Percentiles rank a stretch among this genome's conserved stretches.
Evolutionary conservation across 2,113 vertebrate species (phyloP).

Genomic region (Oreotragus oreotragus): DNA sequence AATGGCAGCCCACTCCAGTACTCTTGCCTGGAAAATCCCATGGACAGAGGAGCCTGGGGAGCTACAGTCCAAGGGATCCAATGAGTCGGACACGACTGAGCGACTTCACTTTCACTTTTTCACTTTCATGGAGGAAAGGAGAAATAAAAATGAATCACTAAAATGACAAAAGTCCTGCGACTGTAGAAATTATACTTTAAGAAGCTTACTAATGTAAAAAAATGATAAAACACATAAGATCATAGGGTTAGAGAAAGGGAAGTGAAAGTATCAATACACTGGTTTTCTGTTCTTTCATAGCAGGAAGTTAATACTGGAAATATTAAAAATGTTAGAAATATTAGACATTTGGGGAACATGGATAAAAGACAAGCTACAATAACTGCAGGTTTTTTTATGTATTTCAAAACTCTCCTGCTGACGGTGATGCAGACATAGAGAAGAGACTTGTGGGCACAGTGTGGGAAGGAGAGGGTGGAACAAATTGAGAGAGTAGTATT

Average conservation of each 20-base stretch:
- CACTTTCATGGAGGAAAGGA: neutral
- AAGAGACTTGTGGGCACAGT: neutral
- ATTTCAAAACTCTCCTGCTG: neutral
- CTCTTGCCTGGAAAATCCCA: neutral
- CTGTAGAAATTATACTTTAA: neutral
- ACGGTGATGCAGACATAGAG: neutral
- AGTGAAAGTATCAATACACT: neutral
- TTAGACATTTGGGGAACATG: neutral
- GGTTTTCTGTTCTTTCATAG: neutral
- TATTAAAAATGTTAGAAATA: neutral
- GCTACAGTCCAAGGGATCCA: neutral
- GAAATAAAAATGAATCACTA: neutral
- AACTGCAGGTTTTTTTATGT: neutral
- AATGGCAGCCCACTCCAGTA: neutral
- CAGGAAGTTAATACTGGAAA: neutral
- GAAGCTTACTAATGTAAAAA: neutral
- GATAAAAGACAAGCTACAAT: neutral
- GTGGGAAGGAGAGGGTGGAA: neutral
- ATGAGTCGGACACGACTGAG: neutral
- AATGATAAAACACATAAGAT: neutral
- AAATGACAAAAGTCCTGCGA: neutral
- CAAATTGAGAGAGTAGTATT: neutral
- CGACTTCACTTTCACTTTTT: neutral
- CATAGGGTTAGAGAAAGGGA: neutral
- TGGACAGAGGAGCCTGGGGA: fast-evolving